Evolutionary conservation across 2,113 vertebrate species (phyloP), one percentile per base, ranked within the genome.

Genomic region (Holacanthus passer): DNA sequence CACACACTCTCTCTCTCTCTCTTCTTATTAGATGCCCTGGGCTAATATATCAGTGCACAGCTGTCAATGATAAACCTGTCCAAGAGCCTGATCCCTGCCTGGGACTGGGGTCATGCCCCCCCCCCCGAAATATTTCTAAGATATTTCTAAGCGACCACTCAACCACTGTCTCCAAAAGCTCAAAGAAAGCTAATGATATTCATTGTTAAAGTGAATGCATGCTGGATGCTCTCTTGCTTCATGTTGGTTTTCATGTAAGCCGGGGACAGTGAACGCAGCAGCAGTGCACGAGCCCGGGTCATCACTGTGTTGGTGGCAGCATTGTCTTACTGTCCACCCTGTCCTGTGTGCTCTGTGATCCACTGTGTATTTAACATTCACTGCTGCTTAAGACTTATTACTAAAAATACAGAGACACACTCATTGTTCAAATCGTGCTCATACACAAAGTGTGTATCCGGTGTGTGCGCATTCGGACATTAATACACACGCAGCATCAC

Each of bases 11-110:
- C n/a, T 69, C 39, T 45, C 50, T 19, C 10, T 60, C 31, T 72
- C 32, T 70, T 50, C 29, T 53, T 79, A 79, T 87, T 86, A 92
- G 79, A 83, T 63, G 79, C 10, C 56, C 75, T 67, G 78, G 65
- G 74, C 87, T 86, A 86, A 79, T 78, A 78, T 79, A 68, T 39
- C 47, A 63, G 71, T 58, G 72, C 53, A 47, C 82, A 69, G 87
- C 53, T 79, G 91, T 93, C 86, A 92, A 92, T 94, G 45, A 94
- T 94, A 77, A 90, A 93, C 92, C 82, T 62, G 77, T 22, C 3
- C 43, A 37, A 37, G 35, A 5, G 35, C 35, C 35, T 5, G 8
- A 5, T 37, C 35, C 35, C 35, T 37, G 35, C 35, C 5, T 5
- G 35, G 35, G 35, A 37, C 35, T 5, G 43, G 4, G 43, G 16